These are phyloP conservation scores for Xestia rhomboidea DNA, from an alignment of 2,888 invertebrate genomes.

Conservation along the genomic window DNA sequence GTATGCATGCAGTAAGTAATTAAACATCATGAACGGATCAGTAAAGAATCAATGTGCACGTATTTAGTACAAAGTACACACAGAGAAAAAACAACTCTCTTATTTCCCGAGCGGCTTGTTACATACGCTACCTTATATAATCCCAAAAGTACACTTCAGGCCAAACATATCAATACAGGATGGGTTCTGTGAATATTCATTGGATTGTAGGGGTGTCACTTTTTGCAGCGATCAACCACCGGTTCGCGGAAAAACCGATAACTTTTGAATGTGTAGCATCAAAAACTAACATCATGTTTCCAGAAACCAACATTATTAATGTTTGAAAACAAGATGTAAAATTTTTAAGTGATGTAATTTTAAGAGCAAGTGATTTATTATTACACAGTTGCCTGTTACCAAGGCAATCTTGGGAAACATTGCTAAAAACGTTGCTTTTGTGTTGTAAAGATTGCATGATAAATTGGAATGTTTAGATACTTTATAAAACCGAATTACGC, in stretches of 20 bases:
- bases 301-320: neutral
- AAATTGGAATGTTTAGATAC: neutral
- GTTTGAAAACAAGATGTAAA: neutral
- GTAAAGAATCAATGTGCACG: slow-evolving; percentile 62
- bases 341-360: neutral
- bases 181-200: slow-evolving; percentile 79
- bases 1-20: slow-evolving; percentile 26
- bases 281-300: neutral
- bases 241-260: slow-evolving; percentile 9
- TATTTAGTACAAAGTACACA: slow-evolving; percentile 58
- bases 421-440: neutral
- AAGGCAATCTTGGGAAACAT: neutral
- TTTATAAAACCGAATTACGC: slow-evolving; percentile 19
- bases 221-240: slow-evolving; percentile 38
- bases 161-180: slow-evolving; percentile 80
- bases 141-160: slow-evolving; percentile 71
- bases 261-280: slow-evolving; percentile 6
- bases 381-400: neutral
- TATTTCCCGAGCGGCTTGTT: slow-evolving; percentile 73
- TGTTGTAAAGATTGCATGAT: neutral
- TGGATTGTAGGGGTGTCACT: slow-evolving; percentile 64
- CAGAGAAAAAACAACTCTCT: slow-evolving; percentile 62
- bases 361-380: neutral
- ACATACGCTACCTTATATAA: slow-evolving; percentile 71
- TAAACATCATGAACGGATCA: neutral